phyloP scores from a whole-genome alignment of 1,140 invertebrate genomes.

The Megathymus violae region DNA sequence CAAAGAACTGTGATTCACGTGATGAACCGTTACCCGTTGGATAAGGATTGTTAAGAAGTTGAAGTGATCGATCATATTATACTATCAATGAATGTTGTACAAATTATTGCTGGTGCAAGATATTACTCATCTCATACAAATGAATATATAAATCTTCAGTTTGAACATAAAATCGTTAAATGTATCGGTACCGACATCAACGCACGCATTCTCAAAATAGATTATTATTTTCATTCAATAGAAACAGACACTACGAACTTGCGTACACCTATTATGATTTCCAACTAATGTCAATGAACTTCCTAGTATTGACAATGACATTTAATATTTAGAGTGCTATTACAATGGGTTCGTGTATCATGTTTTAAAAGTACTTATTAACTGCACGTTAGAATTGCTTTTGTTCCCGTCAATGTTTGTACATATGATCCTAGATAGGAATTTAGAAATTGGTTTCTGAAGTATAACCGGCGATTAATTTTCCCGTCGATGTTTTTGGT shows the following conservation, averaged over 20 bases:
- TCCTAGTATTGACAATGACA: slow-evolving; percentile 29
- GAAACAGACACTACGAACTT: no score
- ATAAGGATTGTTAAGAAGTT: no score
- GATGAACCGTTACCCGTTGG: no score
- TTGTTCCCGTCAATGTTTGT: slow-evolving; percentile 24
- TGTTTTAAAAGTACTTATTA: slow-evolving; percentile 28
- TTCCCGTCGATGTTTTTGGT: no score
- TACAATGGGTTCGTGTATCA: slow-evolving; percentile 22
- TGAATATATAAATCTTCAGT: not conserved
- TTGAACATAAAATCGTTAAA: not conserved
- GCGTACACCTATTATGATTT: slow-evolving; percentile 1
- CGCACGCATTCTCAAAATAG: slow-evolving; percentile 1
- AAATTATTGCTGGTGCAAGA: no score
- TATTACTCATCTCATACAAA: no score
- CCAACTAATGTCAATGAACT: slow-evolving; percentile 27
- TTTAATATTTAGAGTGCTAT: slow-evolving; percentile 32
- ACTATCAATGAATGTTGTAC: no score
- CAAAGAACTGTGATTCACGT: no score
- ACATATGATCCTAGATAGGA: no score
- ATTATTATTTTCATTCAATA: slow-evolving; percentile 13
- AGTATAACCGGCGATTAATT: no score
- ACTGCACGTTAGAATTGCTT: slow-evolving; percentile 10
- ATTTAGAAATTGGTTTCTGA: not conserved
- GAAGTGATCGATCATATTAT: no score
- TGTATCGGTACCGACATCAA: not conserved